These are phyloP conservation scores for Sialia sialis DNA, from an alignment of 2,113 vertebrate genomes.

Conservation along the genomic window DNA sequence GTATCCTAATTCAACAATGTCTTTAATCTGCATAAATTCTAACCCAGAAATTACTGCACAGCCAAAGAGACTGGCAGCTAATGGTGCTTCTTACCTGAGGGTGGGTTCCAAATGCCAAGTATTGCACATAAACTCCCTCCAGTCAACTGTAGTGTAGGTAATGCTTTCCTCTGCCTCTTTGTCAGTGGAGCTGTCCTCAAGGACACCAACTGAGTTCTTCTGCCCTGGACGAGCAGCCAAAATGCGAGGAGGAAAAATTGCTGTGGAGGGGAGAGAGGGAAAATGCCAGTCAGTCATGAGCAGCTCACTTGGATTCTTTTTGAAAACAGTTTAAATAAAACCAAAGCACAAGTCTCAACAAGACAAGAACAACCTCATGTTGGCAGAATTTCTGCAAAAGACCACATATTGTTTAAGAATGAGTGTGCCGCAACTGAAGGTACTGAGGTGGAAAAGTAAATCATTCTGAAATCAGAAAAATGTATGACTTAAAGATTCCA, in stretches of 20 bases:
- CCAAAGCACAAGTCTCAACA: background rate
- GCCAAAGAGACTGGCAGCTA: background rate
- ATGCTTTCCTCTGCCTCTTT: constrained; percentile 85
- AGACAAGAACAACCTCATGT: background rate
- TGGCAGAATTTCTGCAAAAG: background rate
- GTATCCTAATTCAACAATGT: background rate
- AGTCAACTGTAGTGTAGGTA: constrained; percentile 93
- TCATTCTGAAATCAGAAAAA: background rate
- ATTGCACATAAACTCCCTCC: constrained; percentile 98
- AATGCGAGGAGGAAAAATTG: constrained; percentile 90
- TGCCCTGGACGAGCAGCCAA: constrained; percentile 87
- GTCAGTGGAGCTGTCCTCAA: constrained; percentile 80
- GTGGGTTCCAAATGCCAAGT: constrained; percentile 98
- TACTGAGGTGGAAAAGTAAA: background rate
- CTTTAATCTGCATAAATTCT: background rate
- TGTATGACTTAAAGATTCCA: background rate
- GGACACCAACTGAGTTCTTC: constrained; percentile 86
- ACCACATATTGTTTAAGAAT: background rate
- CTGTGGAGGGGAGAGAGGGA: constrained; percentile 60
- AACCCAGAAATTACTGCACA: background rate
- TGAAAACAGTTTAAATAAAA: background rate
- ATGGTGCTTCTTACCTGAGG: constrained; percentile 78
- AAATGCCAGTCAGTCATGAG: background rate
- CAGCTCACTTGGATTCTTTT: background rate
- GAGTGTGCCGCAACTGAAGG: background rate